Conservation (phyloP, 2,797 vertebrate genomes). For the Sebastes paucispinis region DNA sequence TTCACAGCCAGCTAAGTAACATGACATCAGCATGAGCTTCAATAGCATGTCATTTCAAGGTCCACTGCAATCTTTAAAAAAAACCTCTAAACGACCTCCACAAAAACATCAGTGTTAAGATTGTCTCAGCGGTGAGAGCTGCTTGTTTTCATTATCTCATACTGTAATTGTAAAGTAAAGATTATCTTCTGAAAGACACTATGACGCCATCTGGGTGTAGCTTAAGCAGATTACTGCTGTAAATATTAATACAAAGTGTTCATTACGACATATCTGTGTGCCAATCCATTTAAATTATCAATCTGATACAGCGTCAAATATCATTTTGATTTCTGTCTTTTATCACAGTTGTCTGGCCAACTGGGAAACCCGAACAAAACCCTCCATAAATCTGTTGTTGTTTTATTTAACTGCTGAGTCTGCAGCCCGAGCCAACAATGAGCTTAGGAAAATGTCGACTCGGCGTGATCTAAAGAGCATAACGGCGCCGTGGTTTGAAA, state of each 20-base stretch:
- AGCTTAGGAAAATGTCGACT: slow-evolving; percentile 38
- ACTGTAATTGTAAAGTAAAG: slow-evolving; percentile 16
- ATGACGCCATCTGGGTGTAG: neutral
- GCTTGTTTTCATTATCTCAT: slow-evolving; percentile 41
- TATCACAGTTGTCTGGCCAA: slow-evolving; percentile 38
- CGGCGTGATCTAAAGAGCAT: slow-evolving; percentile 17
- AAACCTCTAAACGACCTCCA: neutral
- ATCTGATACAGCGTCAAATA: slow-evolving; percentile 8
- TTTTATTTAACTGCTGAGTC: slow-evolving; percentile 35
- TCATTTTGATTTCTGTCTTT: slow-evolving; percentile 26
- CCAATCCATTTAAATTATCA: neutral
- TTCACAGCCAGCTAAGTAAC: slow-evolving; percentile 44
- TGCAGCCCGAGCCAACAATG: slow-evolving; percentile 29
- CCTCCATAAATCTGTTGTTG: slow-evolving; percentile 8
- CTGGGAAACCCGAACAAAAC: slow-evolving; percentile 33
- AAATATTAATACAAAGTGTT: slow-evolving; percentile 10
- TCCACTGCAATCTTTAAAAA: slow-evolving; percentile 17
- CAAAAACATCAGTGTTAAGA: slow-evolving; percentile 27
- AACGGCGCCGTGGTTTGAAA: slow-evolving; percentile 43
- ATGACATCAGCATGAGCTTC: slow-evolving; percentile 50
- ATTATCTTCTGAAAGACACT: slow-evolving; percentile 7
- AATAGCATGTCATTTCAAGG: slow-evolving; percentile 18
- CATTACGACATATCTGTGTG: neutral
- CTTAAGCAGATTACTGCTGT: slow-evolving; percentile 12
- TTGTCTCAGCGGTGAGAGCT: slow-evolving; percentile 52